Evolutionary conservation across 2,888 invertebrate genomes (phyloP).

Genomic region (Tethea ocularis): DNA sequence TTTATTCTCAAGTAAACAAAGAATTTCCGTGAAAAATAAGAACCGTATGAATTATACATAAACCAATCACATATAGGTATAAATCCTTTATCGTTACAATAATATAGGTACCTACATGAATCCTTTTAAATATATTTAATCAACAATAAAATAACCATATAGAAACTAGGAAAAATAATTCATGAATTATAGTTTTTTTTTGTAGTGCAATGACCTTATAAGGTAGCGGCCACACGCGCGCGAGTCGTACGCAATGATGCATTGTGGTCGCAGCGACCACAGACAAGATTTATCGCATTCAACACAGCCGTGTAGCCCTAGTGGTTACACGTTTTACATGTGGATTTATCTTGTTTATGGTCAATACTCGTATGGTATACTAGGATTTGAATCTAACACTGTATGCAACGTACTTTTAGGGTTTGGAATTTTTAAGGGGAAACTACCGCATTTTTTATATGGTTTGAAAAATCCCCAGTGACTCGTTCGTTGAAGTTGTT

Average conservation of each 20-base stretch:
- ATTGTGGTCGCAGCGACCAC: constrained; percentile 44
- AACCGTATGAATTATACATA: background rate
- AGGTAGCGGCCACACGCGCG: constrained; percentile 56
- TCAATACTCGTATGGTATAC: constrained; percentile 36
- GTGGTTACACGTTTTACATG: constrained; percentile 48
- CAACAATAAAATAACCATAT: constrained; percentile 39
- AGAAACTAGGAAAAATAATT: constrained; percentile 40
- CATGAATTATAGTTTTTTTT: constrained; percentile 35
- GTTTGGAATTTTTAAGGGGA: background rate
- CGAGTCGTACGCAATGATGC: constrained; percentile 45
- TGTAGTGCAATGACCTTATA: constrained; percentile 43
- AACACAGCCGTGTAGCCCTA: constrained; percentile 44
- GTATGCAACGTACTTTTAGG: background rate
- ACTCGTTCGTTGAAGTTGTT: background rate
- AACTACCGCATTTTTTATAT: background rate
- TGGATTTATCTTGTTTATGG: constrained; percentile 65
- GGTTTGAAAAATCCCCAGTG: background rate
- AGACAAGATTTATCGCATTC: constrained; percentile 57
- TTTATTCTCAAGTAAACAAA: background rate
- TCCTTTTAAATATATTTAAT: constrained; percentile 15
- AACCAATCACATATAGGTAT: background rate
- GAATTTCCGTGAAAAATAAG: background rate
- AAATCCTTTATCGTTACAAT: constrained; percentile 4
- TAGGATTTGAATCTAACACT: constrained; percentile 13
- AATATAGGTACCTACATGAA: background rate